Conservation (phyloP, 2,113 vertebrate genomes). For the Laticauda laticaudata region DNA sequence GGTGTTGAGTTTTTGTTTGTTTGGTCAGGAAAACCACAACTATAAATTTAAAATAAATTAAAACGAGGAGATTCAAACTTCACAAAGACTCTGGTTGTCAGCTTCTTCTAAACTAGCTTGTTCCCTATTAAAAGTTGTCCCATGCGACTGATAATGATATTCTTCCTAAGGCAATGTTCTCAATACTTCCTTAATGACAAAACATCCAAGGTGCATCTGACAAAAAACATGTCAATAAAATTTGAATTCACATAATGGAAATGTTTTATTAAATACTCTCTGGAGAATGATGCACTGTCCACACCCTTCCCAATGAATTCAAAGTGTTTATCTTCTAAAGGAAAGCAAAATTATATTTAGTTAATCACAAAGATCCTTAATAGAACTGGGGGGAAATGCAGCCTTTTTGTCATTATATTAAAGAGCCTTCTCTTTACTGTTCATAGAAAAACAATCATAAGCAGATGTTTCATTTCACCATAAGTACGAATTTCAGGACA, state of each 20-base stretch:
- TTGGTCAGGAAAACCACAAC: neutral
- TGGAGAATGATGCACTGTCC: neutral
- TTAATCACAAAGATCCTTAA: constrained; percentile 4
- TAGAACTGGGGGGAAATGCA: neutral
- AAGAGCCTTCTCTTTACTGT: neutral
- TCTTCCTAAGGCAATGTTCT: constrained; percentile 1
- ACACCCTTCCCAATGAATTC: constrained; percentile 5
- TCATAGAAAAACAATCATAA: neutral
- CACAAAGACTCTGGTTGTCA: constrained; percentile 1
- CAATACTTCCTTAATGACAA: constrained; percentile 12
- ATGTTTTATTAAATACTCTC: neutral
- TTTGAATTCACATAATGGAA: constrained; percentile 5
- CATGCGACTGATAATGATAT: neutral
- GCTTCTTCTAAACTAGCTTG: neutral
- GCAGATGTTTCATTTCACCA: neutral
- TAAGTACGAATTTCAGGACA: neutral
- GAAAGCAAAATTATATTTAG: constrained; percentile 22
- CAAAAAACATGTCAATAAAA: constrained; percentile 12
- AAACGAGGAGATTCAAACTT: neutral
- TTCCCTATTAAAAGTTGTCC: neutral
- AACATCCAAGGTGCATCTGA: neutral
- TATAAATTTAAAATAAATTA: constrained; percentile 10
- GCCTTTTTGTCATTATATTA: neutral
- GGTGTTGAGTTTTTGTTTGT: neutral
- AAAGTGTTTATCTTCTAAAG: neutral